These are phyloP conservation scores for Tinamus guttatus DNA, from an alignment of 2,113 vertebrate genomes.

Conservation along the genomic window DNA sequence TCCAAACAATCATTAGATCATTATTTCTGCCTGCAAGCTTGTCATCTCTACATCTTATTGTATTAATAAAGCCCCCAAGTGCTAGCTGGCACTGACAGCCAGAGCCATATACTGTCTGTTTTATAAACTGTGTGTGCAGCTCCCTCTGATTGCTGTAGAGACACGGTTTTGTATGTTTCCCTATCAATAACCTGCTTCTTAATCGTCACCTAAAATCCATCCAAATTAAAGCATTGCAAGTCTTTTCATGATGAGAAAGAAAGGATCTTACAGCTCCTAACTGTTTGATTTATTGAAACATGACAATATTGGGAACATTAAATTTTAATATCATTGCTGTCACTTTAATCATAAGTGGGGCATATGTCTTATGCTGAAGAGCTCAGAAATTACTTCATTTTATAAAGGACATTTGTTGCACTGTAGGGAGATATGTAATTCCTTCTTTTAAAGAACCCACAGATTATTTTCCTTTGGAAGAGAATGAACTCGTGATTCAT, in stretches of 20 bases:
- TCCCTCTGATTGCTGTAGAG: conserved; percentile 17
- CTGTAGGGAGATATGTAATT: conserved; percentile 55
- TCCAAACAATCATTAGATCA: conserved; percentile 35
- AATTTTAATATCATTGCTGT: conserved; percentile 72
- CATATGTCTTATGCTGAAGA: conserved; percentile 61
- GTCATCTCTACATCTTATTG: conserved; percentile 42
- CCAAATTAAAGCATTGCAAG: conserved; percentile 65
- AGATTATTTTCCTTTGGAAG: conserved; percentile 31
- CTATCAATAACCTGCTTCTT: conserved; percentile 17
- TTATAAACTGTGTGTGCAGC: conserved; percentile 23
- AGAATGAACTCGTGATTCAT: conserved; percentile 47
- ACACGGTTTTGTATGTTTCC: conserved; percentile 49
- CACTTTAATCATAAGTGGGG: conserved; percentile 66
- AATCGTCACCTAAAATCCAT: conserved; percentile 55
- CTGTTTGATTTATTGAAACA: conserved; percentile 72
- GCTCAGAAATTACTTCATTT: conserved; percentile 72
- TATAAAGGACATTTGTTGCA: conserved; percentile 66
- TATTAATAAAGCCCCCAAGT: conserved; percentile 53
- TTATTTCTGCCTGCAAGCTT: conserved; percentile 60
- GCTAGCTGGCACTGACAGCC: conserved; percentile 18
- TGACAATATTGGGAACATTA: conserved; percentile 71
- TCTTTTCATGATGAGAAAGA: conserved; percentile 37
- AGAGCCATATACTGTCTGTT: not conserved
- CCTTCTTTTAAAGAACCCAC: conserved; percentile 42
- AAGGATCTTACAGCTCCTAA: conserved; percentile 42